Evolutionary conservation across 1,140 invertebrate genomes (phyloP).

Genomic region (Zaprionus vittiger): DNA sequence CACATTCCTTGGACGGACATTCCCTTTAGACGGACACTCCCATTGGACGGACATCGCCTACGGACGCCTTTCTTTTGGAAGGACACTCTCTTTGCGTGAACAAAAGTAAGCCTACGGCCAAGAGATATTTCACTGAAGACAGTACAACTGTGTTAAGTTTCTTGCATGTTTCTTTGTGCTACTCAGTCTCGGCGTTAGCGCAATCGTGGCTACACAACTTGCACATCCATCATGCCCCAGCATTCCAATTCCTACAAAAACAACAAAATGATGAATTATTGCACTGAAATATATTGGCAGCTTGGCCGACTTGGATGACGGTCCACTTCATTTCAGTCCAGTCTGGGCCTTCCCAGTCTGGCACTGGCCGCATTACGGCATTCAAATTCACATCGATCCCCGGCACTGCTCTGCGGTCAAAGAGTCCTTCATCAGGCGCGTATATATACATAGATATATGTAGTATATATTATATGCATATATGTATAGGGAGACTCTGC

Average conservation of each 20-base stretch:
- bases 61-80: too few relatives aligned
- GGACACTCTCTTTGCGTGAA: too few relatives aligned
- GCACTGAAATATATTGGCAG: slow-evolving; percentile 60
- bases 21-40: too few relatives aligned
- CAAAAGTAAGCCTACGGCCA: background rate
- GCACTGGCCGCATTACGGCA: slow-evolving; percentile 59
- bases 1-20: too few relatives aligned
- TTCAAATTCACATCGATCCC: slow-evolving; percentile 69
- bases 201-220: slow-evolving; percentile 6
- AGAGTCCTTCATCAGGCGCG: slow-evolving; percentile 2
- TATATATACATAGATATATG: slow-evolving; percentile 13
- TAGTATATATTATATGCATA: background rate
- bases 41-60: too few relatives aligned
- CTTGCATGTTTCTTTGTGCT: background rate
- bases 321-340: background rate
- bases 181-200: background rate
- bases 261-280: slow-evolving; percentile 60
- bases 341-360: background rate
- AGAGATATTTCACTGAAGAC: background rate
- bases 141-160: background rate
- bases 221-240: slow-evolving; percentile 13
- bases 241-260: slow-evolving; percentile 3
- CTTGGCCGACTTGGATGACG: background rate
- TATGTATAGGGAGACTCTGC: background rate
- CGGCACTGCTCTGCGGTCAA: background rate